Base-by-base conservation (phyloP, 1,140 invertebrate species). In the Drosophila saltans region DNA sequence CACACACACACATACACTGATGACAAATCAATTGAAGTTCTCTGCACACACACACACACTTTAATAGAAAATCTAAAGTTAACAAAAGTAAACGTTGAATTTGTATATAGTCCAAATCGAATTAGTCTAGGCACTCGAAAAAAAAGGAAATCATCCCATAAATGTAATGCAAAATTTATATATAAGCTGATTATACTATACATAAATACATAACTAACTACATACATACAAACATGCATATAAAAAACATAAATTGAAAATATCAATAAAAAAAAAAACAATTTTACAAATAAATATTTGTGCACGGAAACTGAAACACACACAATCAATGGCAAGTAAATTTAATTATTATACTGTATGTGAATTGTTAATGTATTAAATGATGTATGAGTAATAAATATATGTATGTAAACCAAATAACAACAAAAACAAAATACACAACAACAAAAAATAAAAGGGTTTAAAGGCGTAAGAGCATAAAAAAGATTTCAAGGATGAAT, bases 321-420 rank as follows among this genome's bases (percentile, higher is more conserved):
- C 65, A 89, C 84, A 89, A 89, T 89, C 84, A 89, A 89, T 71
- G 74, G 66, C 78, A 89, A 89, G 70, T 89, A 89, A 88, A 89
- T 74, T 78, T 84, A 83, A 89, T 89, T 78, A 89, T 78, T 84
- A 84, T 78, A 89, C 73, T 89, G 81, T 84, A 89, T 89, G 84
- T 89, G 77, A 84, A 89, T 75, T 89, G 84, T 89, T 89, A 84
- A 84, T 89, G 84, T 88, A 89, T 89, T 88, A 84, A 83, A 89
- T 55, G 71, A 84, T 89, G 80, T 88, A 88, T 73, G 83, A 70
- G 45, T 72, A 82, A 81, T 72, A 80, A 77, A 65, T 72, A 78
- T 77, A 52, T 52, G 45, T 52, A 52, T 52, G 45, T 26, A 81
- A 33, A 69, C 58, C 61, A 67, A 41, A 30, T 39, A 57, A 60